Base-by-base conservation (phyloP, 2,797 vertebrate genomes). In the Lerista edwardsae region DNA sequence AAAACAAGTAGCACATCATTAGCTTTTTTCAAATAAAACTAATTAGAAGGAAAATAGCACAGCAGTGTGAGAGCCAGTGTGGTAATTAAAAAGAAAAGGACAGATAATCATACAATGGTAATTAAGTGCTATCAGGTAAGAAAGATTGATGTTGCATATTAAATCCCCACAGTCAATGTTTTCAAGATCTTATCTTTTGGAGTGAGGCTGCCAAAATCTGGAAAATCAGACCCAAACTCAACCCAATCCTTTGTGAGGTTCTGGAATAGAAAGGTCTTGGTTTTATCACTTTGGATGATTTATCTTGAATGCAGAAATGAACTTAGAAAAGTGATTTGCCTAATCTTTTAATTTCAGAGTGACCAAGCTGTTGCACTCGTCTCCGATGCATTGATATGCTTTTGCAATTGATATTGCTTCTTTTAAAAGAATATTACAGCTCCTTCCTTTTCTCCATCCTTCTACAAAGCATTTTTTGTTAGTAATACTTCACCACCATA, bases 11-110 rank as follows among this genome's bases (percentile, higher is more conserved):
- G 11, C 29, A 81, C 1, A 0, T 79, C 91, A 93, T 90, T 88
- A 90, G 4, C 3, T 91, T 90, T 92, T 36, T 51, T 51, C 51
- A 93, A 90, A 92, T 89, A 90, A 94, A 91, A 78, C 44, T 87
- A 91, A 90, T 90, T 91, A 84, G 76, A 89, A 91, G 41, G 88
- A 89, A 94, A 94, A 88, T 87, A 91, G 25, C 34, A 84, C 62
- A 89, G 0, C 71, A 87, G 73, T 90, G 62, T 15, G 71, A 85
- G 55, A 34, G 27, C 79, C 25, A 86, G 21, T 36, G 41, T 69
- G 17, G 1, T 84, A 91, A 91, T 92, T 91, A 87, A 91, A 93
- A 88, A 87, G 11, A 91, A 61, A 34, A 91, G 19, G 29, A 23
- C 12, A 89, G 14, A 83, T 86, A 92, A 87, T 83, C 62, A 29